Conservation (phyloP, 23 tunicate genomes). For the Diplosoma virens region DNA sequence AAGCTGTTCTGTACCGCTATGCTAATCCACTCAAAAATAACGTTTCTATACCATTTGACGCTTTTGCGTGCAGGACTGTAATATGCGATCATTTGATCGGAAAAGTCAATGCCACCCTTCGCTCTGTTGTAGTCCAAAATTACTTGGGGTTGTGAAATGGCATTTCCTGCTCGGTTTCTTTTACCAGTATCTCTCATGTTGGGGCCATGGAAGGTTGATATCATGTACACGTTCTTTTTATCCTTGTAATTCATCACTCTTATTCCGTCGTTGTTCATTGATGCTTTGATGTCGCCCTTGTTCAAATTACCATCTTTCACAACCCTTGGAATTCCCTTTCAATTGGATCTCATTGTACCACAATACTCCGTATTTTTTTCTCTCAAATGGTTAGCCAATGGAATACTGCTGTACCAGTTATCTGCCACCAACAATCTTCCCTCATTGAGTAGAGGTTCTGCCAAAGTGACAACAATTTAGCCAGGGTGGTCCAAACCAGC, state of each 20-base stretch:
- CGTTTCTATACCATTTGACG: too few species aligned
- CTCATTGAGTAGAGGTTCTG: conserved; percentile 23
- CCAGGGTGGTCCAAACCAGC: conserved; percentile 18
- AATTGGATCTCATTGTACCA: conserved; percentile 28
- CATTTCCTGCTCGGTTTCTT: conserved; percentile 34
- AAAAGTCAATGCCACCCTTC: conserved; percentile 26
- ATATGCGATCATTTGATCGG: conserved; percentile 15
- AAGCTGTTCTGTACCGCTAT: too few species aligned
- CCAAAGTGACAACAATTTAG: conserved; percentile 24
- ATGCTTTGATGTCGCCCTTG: conserved; percentile 23
- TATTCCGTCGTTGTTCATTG: conserved; percentile 22
- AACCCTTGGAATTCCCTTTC: conserved; percentile 22
- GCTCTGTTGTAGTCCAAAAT: conserved; percentile 31
- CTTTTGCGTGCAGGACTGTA: conserved; percentile 19
- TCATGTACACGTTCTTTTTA: conserved; percentile 32
- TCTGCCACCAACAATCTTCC: conserved; percentile 25
- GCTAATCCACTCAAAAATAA: too few species aligned
- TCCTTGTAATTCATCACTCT: conserved; percentile 30
- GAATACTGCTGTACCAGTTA: conserved; percentile 25
- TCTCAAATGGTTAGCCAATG: conserved; percentile 11
- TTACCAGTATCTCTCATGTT: conserved; percentile 25
- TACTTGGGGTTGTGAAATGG: conserved; percentile 22
- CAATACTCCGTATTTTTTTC: conserved; percentile 22
- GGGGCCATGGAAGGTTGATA: conserved; percentile 31
- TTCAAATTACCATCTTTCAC: conserved; percentile 27